phyloP scores from a whole-genome alignment of 2,797 vertebrate genomes.

The Adrianichthys oophorus region DNA sequence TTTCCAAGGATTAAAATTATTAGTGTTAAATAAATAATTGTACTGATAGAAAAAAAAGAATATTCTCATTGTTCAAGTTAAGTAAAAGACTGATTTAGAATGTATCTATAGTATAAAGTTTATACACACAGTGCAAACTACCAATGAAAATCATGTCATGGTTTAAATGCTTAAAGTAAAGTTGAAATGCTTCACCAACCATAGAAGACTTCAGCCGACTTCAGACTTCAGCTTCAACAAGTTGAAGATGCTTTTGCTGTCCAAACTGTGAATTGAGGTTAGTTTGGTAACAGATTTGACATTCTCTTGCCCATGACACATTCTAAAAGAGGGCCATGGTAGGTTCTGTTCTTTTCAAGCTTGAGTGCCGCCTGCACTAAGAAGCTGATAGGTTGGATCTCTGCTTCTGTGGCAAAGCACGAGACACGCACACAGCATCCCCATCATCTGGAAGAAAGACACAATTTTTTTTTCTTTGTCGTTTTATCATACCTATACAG shows the following conservation, averaged over 20 bases:
- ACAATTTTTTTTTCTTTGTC: background rate
- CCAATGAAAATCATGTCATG: too few species aligned
- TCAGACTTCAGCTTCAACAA: too few species aligned
- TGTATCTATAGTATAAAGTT: too few species aligned
- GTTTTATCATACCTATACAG: background rate
- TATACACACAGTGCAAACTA: too few species aligned
- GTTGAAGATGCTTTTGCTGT: too few species aligned
- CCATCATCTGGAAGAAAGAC: conserved; percentile 84
- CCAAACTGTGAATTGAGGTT: conserved; percentile 21
- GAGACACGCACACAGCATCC: conserved; percentile 91
- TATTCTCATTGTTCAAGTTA: too few species aligned
- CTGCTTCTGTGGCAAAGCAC: conserved; percentile 89
- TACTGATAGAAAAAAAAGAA: too few species aligned
- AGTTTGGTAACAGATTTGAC: conserved; percentile 40
- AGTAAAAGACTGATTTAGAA: background rate
- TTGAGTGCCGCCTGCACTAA: conserved; percentile 88
- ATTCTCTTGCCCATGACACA: conserved; percentile 70
- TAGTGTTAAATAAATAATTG: too few species aligned
- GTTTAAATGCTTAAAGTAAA: too few species aligned
- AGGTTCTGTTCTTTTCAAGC: conserved; percentile 75
- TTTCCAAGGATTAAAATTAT: background rate
- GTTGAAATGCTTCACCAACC: conserved; percentile 11
- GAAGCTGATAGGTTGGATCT: conserved; percentile 92
- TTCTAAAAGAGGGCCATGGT: conserved; percentile 34
- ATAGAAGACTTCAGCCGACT: too few species aligned